These are phyloP conservation scores for Micromesistius poutassou DNA, from an alignment of 2,797 vertebrate species.

Conservation along the genomic window DNA sequence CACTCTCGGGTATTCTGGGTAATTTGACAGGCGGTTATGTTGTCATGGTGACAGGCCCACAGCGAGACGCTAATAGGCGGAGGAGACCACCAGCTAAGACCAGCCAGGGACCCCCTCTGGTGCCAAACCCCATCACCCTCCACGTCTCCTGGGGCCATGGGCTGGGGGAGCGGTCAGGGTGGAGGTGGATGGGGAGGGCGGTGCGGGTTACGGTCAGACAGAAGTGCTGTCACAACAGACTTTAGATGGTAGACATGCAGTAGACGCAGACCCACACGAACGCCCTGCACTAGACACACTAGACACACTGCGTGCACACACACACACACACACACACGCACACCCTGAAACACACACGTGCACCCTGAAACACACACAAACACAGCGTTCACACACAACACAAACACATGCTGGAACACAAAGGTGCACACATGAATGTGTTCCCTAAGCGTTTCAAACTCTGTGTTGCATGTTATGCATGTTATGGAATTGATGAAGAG, in stretches of 20 bases:
- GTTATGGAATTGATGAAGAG: too few species aligned
- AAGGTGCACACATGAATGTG: not conserved
- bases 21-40: conserved; percentile 85
- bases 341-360: not conserved
- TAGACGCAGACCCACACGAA: not conserved
- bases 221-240: not conserved
- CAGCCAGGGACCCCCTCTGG: conserved; percentile 69
- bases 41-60: conserved; percentile 80
- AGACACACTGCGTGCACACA: not conserved
- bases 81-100: conserved; percentile 77
- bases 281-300: not conserved
- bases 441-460: not conserved
- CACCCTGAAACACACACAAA: not conserved
- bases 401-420: not conserved
- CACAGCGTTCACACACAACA: not conserved
- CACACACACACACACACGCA: not conserved
- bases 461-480: too few species aligned
- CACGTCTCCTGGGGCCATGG: conserved; percentile 67
- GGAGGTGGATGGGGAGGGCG: conserved; percentile 5
- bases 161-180: conserved; percentile 52
- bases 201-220: conserved; percentile 45
- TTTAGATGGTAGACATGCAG: not conserved
- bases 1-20: conserved; percentile 71
- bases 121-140: conserved; percentile 75
- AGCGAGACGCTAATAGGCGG: conserved; percentile 79